These are phyloP conservation scores for Gadus macrocephalus DNA, from an alignment of 2,113 vertebrate species.

Conservation along the genomic window DNA sequence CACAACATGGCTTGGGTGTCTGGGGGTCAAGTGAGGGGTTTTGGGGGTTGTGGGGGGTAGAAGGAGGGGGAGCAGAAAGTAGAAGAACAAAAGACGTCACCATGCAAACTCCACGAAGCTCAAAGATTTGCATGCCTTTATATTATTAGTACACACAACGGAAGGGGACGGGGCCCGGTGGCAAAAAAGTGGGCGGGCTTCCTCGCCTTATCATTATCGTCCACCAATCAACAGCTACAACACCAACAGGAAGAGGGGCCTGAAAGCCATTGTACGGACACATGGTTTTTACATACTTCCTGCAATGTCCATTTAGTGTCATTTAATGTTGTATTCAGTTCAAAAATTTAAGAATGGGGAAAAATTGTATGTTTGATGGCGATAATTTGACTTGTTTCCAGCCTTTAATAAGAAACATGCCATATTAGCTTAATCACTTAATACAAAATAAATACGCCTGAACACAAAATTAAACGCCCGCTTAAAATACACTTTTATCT, in stretches of 20 bases:
- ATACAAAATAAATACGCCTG: neutral
- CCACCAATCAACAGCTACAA: slow-evolving; percentile 54
- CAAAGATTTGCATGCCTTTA: slow-evolving; percentile 70
- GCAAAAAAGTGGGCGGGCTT: slow-evolving; percentile 8
- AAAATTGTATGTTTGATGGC: no score
- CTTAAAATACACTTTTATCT: neutral
- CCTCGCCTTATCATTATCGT: slow-evolving; percentile 33
- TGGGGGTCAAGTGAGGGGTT: no score
- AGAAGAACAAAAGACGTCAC: slow-evolving; percentile 57
- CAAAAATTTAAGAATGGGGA: neutral
- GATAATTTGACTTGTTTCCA: no score
- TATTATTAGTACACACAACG: slow-evolving; percentile 44
- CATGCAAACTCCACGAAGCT: slow-evolving; percentile 76
- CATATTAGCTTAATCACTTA: no score
- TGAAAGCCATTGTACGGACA: neutral
- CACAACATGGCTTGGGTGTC: slow-evolving; percentile 43
- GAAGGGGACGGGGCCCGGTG: slow-evolving; percentile 26
- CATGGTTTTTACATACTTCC: neutral
- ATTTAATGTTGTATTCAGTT: neutral
- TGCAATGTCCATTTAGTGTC: neutral
- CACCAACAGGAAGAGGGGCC: slow-evolving; percentile 39
- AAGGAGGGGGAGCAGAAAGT: slow-evolving; percentile 9
- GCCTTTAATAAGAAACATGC: no score
- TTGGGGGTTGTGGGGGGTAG: neutral
- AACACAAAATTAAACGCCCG: neutral